Evolutionary conservation across 1,140 invertebrate species (phyloP).

Genomic region (Hycleus cichorii): DNA sequence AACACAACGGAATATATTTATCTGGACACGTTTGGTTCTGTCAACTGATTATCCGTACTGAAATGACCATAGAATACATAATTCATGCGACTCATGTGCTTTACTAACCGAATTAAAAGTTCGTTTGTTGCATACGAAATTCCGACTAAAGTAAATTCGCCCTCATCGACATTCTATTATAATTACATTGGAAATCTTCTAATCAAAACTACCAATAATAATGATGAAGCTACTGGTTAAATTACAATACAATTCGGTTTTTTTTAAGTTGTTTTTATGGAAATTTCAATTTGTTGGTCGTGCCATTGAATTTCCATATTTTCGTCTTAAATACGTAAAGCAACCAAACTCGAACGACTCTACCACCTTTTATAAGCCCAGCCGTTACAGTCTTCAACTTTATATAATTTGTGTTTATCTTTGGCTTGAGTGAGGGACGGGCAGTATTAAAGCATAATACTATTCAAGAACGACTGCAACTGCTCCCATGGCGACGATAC

Average conservation of each 20-base stretch:
- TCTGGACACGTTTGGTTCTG: constrained; percentile 14
- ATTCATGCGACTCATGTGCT: constrained; percentile 13
- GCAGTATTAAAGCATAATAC: constrained; percentile 11
- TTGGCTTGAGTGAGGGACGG: constrained; percentile 7
- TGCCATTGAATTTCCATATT: too few relatives aligned
- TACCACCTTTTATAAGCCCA: too few relatives aligned
- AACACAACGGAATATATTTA: not conserved
- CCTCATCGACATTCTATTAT: not conserved
- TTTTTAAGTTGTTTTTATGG: too few relatives aligned
- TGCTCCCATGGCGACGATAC: constrained; percentile 19
- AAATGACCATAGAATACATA: constrained; percentile 15
- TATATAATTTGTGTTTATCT: constrained; percentile 19
- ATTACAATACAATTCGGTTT: too few relatives aligned
- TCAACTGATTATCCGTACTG: constrained; percentile 12
- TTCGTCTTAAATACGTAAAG: too few relatives aligned
- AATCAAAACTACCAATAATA: constrained; percentile 10
- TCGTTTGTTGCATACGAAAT: constrained; percentile 11
- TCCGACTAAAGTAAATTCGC: constrained; percentile 8
- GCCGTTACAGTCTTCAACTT: not conserved
- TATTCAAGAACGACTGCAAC: constrained; percentile 19
- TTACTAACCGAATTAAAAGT: constrained; percentile 15
- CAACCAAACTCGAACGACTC: too few relatives aligned
- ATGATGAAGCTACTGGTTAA: not conserved
- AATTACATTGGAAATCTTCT: constrained; percentile 3
- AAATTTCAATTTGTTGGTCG: too few relatives aligned